These are phyloP conservation scores for Callionymus lyra DNA, from an alignment of 2,113 vertebrate species.

Conservation along the genomic window DNA sequence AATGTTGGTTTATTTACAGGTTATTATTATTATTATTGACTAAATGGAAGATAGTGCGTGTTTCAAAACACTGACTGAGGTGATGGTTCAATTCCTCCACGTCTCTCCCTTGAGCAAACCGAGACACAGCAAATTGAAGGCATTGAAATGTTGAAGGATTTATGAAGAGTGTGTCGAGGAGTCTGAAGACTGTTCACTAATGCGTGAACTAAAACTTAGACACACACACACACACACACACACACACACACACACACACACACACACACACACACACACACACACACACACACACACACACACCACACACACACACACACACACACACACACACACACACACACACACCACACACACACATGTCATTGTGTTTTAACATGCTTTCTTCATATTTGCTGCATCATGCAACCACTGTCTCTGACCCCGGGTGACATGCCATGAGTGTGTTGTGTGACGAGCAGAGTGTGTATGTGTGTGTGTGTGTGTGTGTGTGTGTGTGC, in stretches of 20 bases:
- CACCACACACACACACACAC: slow-evolving; percentile 4
- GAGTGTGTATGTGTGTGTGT: neutral
- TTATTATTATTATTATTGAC: no score
- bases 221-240: slow-evolving; percentile 1
- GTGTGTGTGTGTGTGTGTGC: neutral
- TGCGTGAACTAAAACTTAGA: slow-evolving; percentile 28
- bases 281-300: slow-evolving; percentile 1
- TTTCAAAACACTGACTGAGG: no score
- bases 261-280: slow-evolving; percentile 6
- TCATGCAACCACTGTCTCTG: slow-evolving; percentile 27
- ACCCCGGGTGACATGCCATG: slow-evolving; percentile 3
- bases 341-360: slow-evolving; percentile 5
- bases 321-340: neutral
- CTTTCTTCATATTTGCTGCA: slow-evolving; percentile 38
- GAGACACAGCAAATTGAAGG: no score
- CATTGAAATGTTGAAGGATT: slow-evolving; percentile 11
- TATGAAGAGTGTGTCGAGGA: slow-evolving; percentile 20
- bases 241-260: neutral
- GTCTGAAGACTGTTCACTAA: slow-evolving; percentile 20
- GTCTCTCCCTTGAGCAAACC: no score
- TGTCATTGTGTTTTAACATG: slow-evolving; percentile 8
- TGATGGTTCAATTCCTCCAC: no score
- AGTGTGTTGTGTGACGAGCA: neutral
- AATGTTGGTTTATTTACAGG: no score
- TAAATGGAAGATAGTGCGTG: no score